Base-by-base conservation (phyloP, 1,140 invertebrate genomes). In the Patella vulgata region DNA sequence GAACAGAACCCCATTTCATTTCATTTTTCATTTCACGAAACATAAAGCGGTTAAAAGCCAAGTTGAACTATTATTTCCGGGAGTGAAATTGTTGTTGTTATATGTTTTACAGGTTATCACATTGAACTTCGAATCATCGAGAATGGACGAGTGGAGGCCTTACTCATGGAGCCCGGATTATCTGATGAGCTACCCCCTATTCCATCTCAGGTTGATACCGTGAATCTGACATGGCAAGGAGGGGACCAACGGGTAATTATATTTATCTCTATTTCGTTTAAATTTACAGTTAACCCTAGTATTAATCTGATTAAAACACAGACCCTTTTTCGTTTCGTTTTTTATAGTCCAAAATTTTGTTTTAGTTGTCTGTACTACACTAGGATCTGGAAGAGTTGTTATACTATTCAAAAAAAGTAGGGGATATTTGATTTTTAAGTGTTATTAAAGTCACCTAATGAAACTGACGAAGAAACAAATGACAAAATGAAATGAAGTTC, bases 191-290 rank as follows among this genome's bases (percentile, higher is more conserved):
- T 78, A 28, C n/a, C n/a, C n/a, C 55, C 71, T 42, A 70, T 79
- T 57, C 75, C 75, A 0, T 47, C 71, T 1, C 64, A 75, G 47
- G 66, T 79, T 36, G 73, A 79, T 55, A 73, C 71, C 11, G 75
- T 79, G 27, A 75, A 77, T 51, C 70, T 79, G 25, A 77, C 73
- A n/a, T 79, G 77, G 77, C 64, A 75, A 43, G 75, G 75, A 9
- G 71, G 71, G 33, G 57, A 71, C 23, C 71, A 74, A 14, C 52
- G 42, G 67, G 75, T 78, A 66, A 52, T 72, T 62, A 27, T 12
- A 14, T 17, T 17, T 12, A 14, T 47, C 23, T 9, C 9, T 23
- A 9, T 14, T 21, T 9, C 11, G 12, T 9, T 17, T 1, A 11
- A 19, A 21, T 50, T 3, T 17, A 11, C 17, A 17, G 25, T 17